Conservation (phyloP, 2,113 vertebrate species). For the Grallaria varia region DNA sequence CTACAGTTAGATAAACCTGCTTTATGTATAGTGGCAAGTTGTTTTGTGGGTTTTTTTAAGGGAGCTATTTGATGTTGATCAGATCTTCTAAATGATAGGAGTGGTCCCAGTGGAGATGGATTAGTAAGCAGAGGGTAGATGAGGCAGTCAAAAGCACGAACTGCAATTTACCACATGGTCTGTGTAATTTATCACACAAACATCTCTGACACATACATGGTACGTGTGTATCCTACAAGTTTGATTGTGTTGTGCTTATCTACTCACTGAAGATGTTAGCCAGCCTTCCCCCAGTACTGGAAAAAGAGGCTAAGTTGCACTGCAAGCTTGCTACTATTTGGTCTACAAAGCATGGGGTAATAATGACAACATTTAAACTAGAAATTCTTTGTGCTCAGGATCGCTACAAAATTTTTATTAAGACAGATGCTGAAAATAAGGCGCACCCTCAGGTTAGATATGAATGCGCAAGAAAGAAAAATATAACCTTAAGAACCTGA, state of each 20-base stretch:
- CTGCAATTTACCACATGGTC: conserved; percentile 62
- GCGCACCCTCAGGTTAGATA: not conserved
- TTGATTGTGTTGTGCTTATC: conserved; percentile 14
- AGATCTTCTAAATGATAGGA: conserved; percentile 50
- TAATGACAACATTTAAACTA: not conserved
- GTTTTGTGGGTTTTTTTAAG: not conserved
- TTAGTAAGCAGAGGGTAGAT: conserved; percentile 56
- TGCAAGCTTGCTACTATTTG: not conserved
- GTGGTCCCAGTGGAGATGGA: conserved; percentile 32
- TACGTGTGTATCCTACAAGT: conserved; percentile 5
- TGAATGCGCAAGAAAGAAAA: not conserved
- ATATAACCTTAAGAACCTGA: not conserved
- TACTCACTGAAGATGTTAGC: not conserved
- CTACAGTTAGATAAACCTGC: conserved; percentile 11
- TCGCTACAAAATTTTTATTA: not conserved
- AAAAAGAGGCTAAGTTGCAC: not conserved
- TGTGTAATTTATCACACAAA: conserved; percentile 51
- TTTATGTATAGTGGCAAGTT: not conserved
- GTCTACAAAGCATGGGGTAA: not conserved
- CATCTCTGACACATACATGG: not conserved
- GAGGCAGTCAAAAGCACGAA: conserved; percentile 37
- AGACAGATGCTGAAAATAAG: not conserved
- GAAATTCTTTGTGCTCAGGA: not conserved
- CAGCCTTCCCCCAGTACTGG: not conserved
- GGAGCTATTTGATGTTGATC: conserved; percentile 38